These are phyloP conservation scores for Perdix hodgsoniae DNA, from an alignment of 2,797 vertebrate genomes.

Conservation along the genomic window DNA sequence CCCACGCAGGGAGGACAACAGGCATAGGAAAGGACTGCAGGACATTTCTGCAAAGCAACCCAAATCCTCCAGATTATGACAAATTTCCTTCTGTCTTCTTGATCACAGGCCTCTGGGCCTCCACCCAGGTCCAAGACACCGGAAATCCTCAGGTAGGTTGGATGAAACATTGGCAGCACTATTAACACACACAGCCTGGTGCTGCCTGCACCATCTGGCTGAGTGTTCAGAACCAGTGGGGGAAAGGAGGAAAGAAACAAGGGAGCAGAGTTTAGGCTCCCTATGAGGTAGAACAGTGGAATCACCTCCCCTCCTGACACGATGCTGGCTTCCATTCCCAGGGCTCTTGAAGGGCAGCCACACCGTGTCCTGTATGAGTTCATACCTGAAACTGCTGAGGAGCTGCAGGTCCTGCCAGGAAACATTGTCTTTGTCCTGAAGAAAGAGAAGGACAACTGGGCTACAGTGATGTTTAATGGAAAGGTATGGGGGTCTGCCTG, in stretches of 20 bases:
- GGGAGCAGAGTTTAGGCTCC: background rate
- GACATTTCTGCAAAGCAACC: background rate
- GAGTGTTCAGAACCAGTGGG: background rate
- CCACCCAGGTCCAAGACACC: constrained; percentile 87
- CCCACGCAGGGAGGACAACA: rapidly evolving
- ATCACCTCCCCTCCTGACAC: background rate
- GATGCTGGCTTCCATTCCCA: constrained; percentile 38
- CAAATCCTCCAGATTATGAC: background rate
- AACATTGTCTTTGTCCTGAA: constrained; percentile 96
- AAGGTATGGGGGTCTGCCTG: constrained; percentile 79
- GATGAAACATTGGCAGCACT: background rate
- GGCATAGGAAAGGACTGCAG: background rate
- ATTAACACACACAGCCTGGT: background rate
- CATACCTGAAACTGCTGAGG: constrained; percentile 88
- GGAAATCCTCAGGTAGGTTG: constrained; percentile 89
- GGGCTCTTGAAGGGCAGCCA: constrained; percentile 91
- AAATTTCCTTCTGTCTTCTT: background rate
- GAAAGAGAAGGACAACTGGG: constrained; percentile 94
- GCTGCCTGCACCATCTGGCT: rapidly evolving
- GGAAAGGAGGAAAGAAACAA: background rate
- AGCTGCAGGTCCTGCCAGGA: constrained; percentile 92
- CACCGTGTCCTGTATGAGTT: constrained; percentile 93
- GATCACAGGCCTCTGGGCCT: constrained; percentile 83
- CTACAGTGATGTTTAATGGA: constrained; percentile 93
- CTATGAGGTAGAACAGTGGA: rapidly evolving